phyloP scores from a whole-genome alignment of 35 echinoderm and acorn worm genomes.

The Diadema setosum region DNA sequence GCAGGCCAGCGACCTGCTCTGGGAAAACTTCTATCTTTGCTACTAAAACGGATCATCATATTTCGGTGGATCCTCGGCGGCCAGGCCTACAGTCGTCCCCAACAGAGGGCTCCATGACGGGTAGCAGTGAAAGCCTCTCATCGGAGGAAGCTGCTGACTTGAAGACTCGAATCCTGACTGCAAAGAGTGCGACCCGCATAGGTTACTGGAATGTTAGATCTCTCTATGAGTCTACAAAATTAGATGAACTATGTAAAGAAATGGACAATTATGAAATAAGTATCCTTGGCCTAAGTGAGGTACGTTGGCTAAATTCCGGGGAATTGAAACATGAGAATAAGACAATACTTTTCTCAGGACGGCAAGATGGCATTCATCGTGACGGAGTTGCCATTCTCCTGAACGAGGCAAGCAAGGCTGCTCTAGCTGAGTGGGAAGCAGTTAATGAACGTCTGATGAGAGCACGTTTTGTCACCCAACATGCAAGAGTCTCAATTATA shows the following conservation, averaged over 20 bases:
- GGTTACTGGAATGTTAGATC: background rate
- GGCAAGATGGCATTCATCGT: background rate
- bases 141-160: background rate
- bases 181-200: constrained; percentile 15
- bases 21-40: background rate
- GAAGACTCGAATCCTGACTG: background rate
- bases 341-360: background rate
- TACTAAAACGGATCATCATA: background rate
- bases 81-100: background rate
- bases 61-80: background rate
- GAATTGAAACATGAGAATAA: background rate
- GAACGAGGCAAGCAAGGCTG: background rate
- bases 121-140: background rate
- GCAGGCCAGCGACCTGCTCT: background rate
- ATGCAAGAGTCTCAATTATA: background rate
- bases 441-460: background rate
- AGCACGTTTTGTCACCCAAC: background rate
- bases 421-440: background rate
- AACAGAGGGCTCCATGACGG: background rate
- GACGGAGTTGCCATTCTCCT: background rate
- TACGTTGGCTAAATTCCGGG: background rate
- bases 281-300: background rate
- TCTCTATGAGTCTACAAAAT: background rate
- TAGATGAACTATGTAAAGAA: background rate
- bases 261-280: background rate